These are phyloP conservation scores for Reticulitermes speratus DNA, from an alignment of 1,140 invertebrate genomes.

Conservation along the genomic window DNA sequence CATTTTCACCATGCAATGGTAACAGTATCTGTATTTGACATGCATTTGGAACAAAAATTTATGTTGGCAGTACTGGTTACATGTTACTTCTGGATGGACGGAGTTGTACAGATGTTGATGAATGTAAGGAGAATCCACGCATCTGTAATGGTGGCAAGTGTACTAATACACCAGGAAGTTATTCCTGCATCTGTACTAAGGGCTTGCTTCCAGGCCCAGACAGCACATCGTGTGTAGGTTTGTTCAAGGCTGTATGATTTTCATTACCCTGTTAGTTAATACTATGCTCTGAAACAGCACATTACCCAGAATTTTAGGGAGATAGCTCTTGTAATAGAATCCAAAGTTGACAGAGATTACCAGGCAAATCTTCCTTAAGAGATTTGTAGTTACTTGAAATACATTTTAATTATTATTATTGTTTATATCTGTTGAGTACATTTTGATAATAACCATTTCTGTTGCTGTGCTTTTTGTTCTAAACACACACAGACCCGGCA, in stretches of 20 bases:
- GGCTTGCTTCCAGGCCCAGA: slow-evolving; percentile 70
- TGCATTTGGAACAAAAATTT: neutral
- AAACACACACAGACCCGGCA: no score
- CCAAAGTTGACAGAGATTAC: no score
- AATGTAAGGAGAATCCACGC: slow-evolving; percentile 74
- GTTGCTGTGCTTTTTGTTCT: no score
- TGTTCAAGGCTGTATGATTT: slow-evolving; percentile 31
- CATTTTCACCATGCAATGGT: no score
- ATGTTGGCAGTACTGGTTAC: slow-evolving; percentile 43
- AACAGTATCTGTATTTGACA: neutral
- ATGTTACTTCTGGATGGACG: slow-evolving; percentile 49
- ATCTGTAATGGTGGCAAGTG: slow-evolving; percentile 85
- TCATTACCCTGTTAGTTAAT: slow-evolving; percentile 27
- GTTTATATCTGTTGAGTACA: no score
- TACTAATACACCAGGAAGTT: slow-evolving; percentile 73
- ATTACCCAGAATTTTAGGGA: slow-evolving; percentile 61
- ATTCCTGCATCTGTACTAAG: slow-evolving; percentile 72
- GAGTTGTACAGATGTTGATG: slow-evolving; percentile 60
- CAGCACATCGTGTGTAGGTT: slow-evolving; percentile 68
- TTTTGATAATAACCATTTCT: no score
- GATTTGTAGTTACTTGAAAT: no score
- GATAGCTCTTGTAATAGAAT: slow-evolving; percentile 32
- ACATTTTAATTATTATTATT: no score
- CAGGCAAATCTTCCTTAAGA: no score
- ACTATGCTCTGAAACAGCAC: slow-evolving; percentile 60